Evolutionary conservation across 1,140 invertebrate genomes (phyloP).

Genomic region (Gryllus bimaculatus): DNA sequence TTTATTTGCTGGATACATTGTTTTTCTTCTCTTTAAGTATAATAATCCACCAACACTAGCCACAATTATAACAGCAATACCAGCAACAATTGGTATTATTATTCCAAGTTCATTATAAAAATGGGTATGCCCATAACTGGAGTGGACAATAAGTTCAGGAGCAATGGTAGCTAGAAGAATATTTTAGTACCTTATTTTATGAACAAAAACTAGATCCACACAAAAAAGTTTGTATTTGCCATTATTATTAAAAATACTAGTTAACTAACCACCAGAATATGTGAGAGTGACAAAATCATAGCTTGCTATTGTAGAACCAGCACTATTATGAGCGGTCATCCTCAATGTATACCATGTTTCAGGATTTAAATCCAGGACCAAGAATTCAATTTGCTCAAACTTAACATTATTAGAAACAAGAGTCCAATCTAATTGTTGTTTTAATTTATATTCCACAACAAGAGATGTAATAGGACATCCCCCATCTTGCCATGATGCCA

Average conservation of each 20-base stretch:
- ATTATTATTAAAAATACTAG: neutral
- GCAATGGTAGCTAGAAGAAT: constrained; percentile 30
- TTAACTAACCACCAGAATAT: constrained; percentile 34
- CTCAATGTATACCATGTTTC: constrained; percentile 35
- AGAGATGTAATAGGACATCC: constrained; percentile 43
- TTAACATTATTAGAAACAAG: constrained; percentile 26
- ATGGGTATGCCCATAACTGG: constrained; percentile 25
- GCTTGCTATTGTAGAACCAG: constrained; percentile 28
- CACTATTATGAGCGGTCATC: constrained; percentile 38
- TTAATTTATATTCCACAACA: constrained; percentile 31
- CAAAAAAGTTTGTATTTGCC: neutral
- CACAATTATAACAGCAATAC: constrained; percentile 19
- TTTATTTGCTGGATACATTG: constrained; percentile 10
- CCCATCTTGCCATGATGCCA: constrained; percentile 40
- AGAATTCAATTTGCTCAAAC: constrained; percentile 29
- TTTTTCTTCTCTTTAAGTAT: constrained; percentile 15
- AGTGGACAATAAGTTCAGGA: constrained; percentile 33
- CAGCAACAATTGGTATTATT: constrained; percentile 33
- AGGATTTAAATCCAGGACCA: constrained; percentile 33
- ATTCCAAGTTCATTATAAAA: constrained; percentile 36
- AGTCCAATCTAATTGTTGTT: constrained; percentile 14
- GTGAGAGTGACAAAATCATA: constrained; percentile 35
- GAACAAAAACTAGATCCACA: neutral
- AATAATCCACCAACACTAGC: constrained; percentile 8
- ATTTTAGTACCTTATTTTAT: neutral